Base-by-base conservation (phyloP, 2,113 vertebrate genomes). In the Periophthalmus modestus region DNA sequence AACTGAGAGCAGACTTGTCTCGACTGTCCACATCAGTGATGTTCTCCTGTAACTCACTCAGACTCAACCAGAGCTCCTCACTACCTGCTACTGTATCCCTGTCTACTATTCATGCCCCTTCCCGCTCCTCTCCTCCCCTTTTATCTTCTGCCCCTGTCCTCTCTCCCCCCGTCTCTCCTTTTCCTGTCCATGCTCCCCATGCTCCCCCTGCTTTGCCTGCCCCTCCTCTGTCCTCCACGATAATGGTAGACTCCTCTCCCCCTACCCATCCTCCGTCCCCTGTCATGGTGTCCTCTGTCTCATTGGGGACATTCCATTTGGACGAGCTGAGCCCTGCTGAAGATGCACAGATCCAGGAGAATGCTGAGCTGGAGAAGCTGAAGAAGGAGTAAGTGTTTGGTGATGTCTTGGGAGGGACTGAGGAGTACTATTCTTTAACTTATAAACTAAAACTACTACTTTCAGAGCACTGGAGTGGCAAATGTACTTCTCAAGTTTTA, bases 141-240 rank as follows among this genome's bases (percentile, higher is more conserved):
- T 94, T 94, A 28, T 28, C 11, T 93, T 93, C 12, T 89, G 96
- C 63, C 88, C 96, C 63, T 89, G 90, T 71, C 92, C 57, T 48
- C 46, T 12, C 70, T 87, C 86, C 0, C 89, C 81, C 21, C 79
- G 10, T 62, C 21, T 87, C 57, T 91, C 69, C 78, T n/a, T n/a
- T n/a, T 19, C 61, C 73, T 81, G 69, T 77, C n/a, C n/a, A n/a
- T n/a, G n/a, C n/a, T 73, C 68, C 69, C 66, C n/a, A n/a, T n/a
- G 13, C 63, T 28, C 5, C 63, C 62, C 16, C 43, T 36, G 36
- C 2, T 21, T 12, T 7, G 39, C 36, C 89, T 68, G 78, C 92
- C 71, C 94, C 89, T 24, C 24, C 18, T 10, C 86, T 82, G 2
- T 89, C 43, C 47, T 71, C 23, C 62, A 76, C 65, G 10, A 1